Base-by-base conservation (phyloP, 2,113 vertebrate genomes). In the Ctenodactylus gundi region DNA sequence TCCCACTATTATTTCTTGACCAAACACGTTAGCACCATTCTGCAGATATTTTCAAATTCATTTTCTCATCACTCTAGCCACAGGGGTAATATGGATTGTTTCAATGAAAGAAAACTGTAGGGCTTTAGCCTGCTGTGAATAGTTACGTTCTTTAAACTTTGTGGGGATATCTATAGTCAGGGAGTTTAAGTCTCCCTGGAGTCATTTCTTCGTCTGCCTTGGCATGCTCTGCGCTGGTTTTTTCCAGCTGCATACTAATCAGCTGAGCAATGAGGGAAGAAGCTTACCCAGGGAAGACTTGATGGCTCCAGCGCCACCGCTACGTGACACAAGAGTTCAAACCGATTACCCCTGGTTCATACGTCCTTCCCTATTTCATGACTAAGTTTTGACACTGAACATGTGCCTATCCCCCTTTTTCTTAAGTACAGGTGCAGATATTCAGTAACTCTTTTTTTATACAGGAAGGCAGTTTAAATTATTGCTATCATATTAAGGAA, bases 401-500 rank as follows among this genome's bases (percentile, higher is more conserved):
- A 73, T 76, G 21, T 60, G 94, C 57, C 58, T 89, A 68, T 73
- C 27, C 14, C 10, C 13, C 21, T 20, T 60, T 34, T 84, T 57
- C 53, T 25, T 46, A 64, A 57, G 36, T 27, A 57, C 53, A 91
- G 53, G 93, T 65, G 75, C 58, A 49, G 15, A 41, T 88, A 41
- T 87, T 84, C 72, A 88, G 95, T 94, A 77, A 25, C 88, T 93
- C 86, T 82, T 95, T 93, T 97, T 88, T 44, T 60, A n/a, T 89
- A 11, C 90, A 91, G 88, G 49, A 81, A 86, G 93, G 27, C 65
- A 92, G 97, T 97, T 97, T 21, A 95, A 93, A 98, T 93, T 8
- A n/a, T 57, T 95, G 10, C 82, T 97, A 51, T 89, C 81, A 57
- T 80, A 88, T 87, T 75, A 51, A n/a, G 31, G 31, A 23, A 89